Conservation (phyloP, 1,140 invertebrate species). For the Liolophura sinensis region DNA sequence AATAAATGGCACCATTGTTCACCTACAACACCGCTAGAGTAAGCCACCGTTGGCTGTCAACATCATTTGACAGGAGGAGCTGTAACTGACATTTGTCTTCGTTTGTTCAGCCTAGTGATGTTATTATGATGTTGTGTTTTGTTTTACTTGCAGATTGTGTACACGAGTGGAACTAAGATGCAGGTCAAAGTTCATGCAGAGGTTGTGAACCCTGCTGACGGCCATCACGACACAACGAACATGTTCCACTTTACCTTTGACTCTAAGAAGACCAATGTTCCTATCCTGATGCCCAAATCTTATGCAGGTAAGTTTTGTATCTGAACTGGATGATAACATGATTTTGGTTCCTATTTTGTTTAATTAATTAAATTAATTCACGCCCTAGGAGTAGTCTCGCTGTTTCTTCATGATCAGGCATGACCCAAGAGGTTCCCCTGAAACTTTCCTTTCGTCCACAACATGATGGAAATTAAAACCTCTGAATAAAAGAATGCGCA, state of each 20-base stretch:
- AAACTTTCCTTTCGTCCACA: background rate
- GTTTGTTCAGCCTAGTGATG: too few relatives aligned
- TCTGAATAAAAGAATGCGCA: too few relatives aligned
- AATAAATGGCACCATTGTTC: too few relatives aligned
- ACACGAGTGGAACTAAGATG: constrained; percentile 67
- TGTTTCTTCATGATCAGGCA: too few relatives aligned
- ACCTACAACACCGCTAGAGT: too few relatives aligned
- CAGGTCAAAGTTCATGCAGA: constrained; percentile 72
- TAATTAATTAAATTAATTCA: too few relatives aligned
- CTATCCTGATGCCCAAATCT: constrained; percentile 68
- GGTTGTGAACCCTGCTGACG: constrained; percentile 67
- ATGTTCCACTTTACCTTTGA: constrained; percentile 78
- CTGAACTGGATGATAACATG: background rate
- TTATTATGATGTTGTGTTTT: background rate
- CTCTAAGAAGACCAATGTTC: constrained; percentile 58
- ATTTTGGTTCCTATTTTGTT: background rate
- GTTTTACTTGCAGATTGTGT: constrained; percentile 66
- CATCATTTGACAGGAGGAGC: too few relatives aligned
- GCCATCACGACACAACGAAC: constrained; percentile 69
- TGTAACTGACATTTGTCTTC: too few relatives aligned
- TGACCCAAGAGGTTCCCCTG: background rate
- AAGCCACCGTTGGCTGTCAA: too few relatives aligned
- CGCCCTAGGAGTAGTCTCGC: too few relatives aligned
- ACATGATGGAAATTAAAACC: too few relatives aligned
- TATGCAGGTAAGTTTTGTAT: constrained; percentile 66